These are phyloP conservation scores for Lasioglossum pauxillum DNA, from an alignment of 2,888 invertebrate genomes.

Conservation along the genomic window DNA sequence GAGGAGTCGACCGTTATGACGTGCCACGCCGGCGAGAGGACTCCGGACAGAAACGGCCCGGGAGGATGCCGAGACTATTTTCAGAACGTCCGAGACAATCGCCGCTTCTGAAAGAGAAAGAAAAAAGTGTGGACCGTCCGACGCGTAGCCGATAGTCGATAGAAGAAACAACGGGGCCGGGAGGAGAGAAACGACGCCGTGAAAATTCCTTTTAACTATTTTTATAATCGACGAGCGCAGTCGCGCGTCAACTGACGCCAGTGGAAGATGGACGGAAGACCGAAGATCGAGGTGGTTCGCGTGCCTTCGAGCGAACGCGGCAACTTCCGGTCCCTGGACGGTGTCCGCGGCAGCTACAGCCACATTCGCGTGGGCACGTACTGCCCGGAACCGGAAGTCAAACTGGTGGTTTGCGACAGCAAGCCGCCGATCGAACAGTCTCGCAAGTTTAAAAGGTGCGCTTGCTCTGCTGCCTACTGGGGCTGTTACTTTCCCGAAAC, in stretches of 20 bases:
- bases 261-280: constrained; percentile 66
- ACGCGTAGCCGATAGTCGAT: constrained; percentile 17
- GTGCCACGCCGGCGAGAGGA: constrained; percentile 32
- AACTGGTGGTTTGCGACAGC: constrained; percentile 71
- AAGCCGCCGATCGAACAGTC: constrained; percentile 79
- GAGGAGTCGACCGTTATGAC: constrained; percentile 49
- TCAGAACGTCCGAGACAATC: constrained; percentile 35
- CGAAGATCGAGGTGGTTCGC: constrained; percentile 82
- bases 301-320: constrained; percentile 79
- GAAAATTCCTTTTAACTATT: constrained; percentile 11
- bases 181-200: too few species aligned
- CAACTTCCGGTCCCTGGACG: constrained; percentile 81
- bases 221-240: constrained; percentile 3
- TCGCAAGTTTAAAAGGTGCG: constrained; percentile 80
- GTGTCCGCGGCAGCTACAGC: constrained; percentile 79
- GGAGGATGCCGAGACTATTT: constrained; percentile 51
- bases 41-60: constrained; percentile 31
- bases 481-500: too few species aligned
- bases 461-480: background rate
- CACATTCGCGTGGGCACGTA: constrained; percentile 81
- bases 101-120: constrained; percentile 39
- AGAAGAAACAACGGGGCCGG: background rate
- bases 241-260: background rate
- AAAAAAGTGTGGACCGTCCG: constrained; percentile 29
- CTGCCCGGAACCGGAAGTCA: constrained; percentile 78